Evolutionary conservation across 2,888 invertebrate species (phyloP).

Genomic region (Tetropium fuscum): DNA sequence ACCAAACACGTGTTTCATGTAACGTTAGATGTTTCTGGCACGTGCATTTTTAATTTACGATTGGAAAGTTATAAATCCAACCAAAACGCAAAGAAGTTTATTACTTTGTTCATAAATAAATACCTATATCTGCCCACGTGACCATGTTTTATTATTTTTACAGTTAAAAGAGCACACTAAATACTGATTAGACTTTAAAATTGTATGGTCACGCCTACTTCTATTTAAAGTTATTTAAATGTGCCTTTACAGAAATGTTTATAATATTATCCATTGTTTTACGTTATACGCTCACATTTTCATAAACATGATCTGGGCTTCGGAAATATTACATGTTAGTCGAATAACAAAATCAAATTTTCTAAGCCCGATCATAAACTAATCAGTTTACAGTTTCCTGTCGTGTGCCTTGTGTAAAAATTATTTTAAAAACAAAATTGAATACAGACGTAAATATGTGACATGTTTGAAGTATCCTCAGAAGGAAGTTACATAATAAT

Average conservation of each 20-base stretch:
- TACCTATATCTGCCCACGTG: conserved; percentile 1
- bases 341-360: too few relatives aligned
- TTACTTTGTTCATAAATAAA: neutral
- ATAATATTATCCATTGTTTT: neutral
- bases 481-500: too few relatives aligned
- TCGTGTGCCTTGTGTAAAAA: too few relatives aligned
- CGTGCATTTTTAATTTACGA: conserved; percentile 6
- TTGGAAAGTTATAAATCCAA: conserved; percentile 14
- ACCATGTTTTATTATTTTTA: conserved; percentile 15
- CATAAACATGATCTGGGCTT: too few relatives aligned
- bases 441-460: too few relatives aligned
- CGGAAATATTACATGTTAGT: too few relatives aligned
- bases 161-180: conserved; percentile 6
- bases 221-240: neutral
- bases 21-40: conserved; percentile 1
- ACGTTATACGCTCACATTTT: too few relatives aligned
- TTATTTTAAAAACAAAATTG: too few relatives aligned
- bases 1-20: conserved; percentile 14
- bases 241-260: neutral
- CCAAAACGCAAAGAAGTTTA: neutral
- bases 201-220: conserved; percentile 10
- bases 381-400: too few relatives aligned
- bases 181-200: conserved; percentile 16
- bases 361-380: too few relatives aligned
- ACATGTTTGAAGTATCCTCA: too few relatives aligned